These are phyloP conservation scores for Scytalopus superciliaris DNA, from an alignment of 2,113 vertebrate species.

Conservation along the genomic window DNA sequence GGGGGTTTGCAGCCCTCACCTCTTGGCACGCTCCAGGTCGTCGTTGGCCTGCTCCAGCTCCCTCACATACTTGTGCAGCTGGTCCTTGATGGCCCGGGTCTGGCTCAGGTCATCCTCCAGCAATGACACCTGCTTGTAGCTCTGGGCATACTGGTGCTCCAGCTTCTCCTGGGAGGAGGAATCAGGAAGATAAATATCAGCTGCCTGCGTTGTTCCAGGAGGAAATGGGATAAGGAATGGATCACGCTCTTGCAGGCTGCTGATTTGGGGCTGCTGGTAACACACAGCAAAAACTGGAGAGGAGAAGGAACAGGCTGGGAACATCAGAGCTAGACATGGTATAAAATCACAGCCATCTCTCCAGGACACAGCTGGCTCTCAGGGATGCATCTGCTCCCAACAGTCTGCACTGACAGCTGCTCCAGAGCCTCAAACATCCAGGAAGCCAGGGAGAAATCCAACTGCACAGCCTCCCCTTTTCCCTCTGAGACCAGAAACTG, in stretches of 20 bases:
- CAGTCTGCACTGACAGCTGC: slow-evolving; percentile 22
- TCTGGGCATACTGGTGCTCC: slow-evolving; percentile 94
- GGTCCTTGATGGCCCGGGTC: slow-evolving; percentile 94
- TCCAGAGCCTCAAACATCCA: not conserved
- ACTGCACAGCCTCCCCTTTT: not conserved
- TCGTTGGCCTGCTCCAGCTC: slow-evolving; percentile 98
- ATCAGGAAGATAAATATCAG: not conserved
- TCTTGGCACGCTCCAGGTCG: slow-evolving; percentile 96
- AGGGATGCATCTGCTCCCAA: not conserved
- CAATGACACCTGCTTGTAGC: slow-evolving; percentile 93
- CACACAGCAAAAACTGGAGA: not conserved
- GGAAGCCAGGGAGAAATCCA: not conserved
- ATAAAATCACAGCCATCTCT: not conserved
- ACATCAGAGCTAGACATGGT: not conserved
- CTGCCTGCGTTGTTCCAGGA: not conserved
- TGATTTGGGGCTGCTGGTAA: not conserved
- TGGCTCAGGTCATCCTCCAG: slow-evolving; percentile 95
- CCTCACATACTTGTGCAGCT: slow-evolving; percentile 95
- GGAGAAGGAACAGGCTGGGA: not conserved
- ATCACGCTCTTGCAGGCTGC: not conserved
- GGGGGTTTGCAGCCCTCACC: slow-evolving; percentile 69
- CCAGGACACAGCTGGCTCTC: not conserved
- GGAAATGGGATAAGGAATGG: not conserved
- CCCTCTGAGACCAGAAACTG: not conserved
- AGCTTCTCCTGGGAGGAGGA: slow-evolving; percentile 87